A percentile compares a stretch with the other conserved stretches of the same genome.
Evolutionary conservation across 2,797 vertebrate genomes (phyloP).

Genomic region (Salarias fasciatus): DNA sequence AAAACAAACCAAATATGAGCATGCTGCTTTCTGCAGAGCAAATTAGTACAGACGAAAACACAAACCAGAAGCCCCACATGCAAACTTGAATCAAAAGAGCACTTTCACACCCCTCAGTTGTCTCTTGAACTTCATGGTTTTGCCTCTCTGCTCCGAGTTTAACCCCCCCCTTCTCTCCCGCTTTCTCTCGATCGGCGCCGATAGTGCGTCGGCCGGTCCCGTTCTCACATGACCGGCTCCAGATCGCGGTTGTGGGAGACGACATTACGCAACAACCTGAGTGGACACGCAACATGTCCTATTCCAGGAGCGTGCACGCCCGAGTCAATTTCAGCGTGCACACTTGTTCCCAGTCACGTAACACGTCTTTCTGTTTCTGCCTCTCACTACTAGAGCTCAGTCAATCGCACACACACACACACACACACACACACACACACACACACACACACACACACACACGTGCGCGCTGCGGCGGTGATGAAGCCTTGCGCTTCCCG

Average conservation of each 20-base stretch:
- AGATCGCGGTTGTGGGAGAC: slow-evolving; percentile 49
- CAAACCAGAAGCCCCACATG: slow-evolving; percentile 53
- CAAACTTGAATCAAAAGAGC: slow-evolving; percentile 47
- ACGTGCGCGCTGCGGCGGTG: slow-evolving; percentile 35
- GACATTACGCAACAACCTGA: slow-evolving; percentile 58
- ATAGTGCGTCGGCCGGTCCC: slow-evolving; percentile 26
- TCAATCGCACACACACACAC: slow-evolving; percentile 8
- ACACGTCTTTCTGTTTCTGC: slow-evolving; percentile 48
- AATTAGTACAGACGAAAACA: slow-evolving; percentile 68
- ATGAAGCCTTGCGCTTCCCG: slow-evolving; percentile 46
- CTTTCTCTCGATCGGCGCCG: slow-evolving; percentile 23
- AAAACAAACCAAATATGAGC: slow-evolving; percentile 73
- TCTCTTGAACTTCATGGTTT: slow-evolving; percentile 16
- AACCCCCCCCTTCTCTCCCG: slow-evolving; percentile 8
- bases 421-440: slow-evolving; percentile 12
- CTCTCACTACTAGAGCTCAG: slow-evolving; percentile 22
- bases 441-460: neutral
- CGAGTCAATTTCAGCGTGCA: slow-evolving; percentile 18
- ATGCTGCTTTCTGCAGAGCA: slow-evolving; percentile 67
- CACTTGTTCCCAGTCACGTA: slow-evolving; percentile 43
- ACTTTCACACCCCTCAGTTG: slow-evolving; percentile 36
- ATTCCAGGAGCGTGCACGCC: slow-evolving; percentile 27
- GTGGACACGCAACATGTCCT: slow-evolving; percentile 49
- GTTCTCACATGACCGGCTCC: slow-evolving; percentile 51
- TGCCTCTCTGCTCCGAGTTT: neutral